Evolutionary conservation across 2,888 invertebrate species (phyloP), one percentile per base, ranked within the genome.

Genomic region (Petrolisthes manimaculis): DNA sequence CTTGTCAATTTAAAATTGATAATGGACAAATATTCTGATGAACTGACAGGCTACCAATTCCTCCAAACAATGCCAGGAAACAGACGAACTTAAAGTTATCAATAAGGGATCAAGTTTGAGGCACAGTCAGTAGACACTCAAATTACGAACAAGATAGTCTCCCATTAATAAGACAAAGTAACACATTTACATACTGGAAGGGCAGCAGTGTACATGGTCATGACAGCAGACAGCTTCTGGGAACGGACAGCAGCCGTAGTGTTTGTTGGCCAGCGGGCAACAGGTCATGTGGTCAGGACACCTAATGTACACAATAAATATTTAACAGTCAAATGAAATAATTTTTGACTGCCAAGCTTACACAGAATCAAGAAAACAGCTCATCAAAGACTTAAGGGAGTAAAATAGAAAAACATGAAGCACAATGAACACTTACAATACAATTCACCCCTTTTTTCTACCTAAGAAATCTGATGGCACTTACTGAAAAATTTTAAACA

Each of bases 131-230:
- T 78, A 53, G 9, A 3, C 78, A 79, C 55, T 18, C 54, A 21
- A 5, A 0, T 78, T 6, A 37, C 37, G 0, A 37, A 37, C 37
- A 37, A 37, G 37, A 37, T 37, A 37, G 37, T 37, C 37, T 37
- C 1, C 18, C 18, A 78, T 24, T 24, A 9, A 6, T 24, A 77
- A 4, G 51, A 21, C 37, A 4, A 78, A 6, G 18, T 6, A 78
- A 37, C 24, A 21, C 18, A 77, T 24, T 9, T 55, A 83, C 78
- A 37, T 78, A 87, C 86, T 24, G 9, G 78, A 55, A 55, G 86
- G 86, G 37, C 86, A 87, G 71, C 86, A 87, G 79, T 87, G 86
- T n/a, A 87, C 83, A 71, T 79, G 86, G 79, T 87, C 86, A 0
- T 21, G 37, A 53, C 86, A 87, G 55, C 86, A 87, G 53, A 37